Evolutionary conservation across 2,797 vertebrate species (phyloP), one percentile per base, ranked within the genome.

Genomic region (Hyperoplus lanceolatus): DNA sequence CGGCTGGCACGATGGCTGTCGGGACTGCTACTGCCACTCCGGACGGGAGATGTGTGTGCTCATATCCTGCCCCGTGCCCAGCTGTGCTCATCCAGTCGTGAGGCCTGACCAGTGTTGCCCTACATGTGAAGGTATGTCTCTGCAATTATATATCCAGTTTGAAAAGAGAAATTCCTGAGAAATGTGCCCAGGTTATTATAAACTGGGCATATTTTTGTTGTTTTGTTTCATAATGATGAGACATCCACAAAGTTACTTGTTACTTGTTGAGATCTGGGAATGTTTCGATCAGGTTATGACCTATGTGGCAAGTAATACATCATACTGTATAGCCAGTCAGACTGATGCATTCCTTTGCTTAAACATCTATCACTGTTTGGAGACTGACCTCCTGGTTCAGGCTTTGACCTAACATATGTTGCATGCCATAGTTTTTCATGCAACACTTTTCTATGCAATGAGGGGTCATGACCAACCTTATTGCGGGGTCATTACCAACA

Each of bases 31-130:
- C 90, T 96, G 96, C 84, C 92, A 95, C 50, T 87, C 85, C 0
- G 95, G 94, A 4, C 90, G 93, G n/a, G 96, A 96, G 90, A 96
- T 96, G 96, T 96, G 96, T 43, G 94, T 96, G 21, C 93, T 96
- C 81, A 96, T 96, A 77, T 94, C 95, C 66, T 96, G 96, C 68
- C 90, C 94, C 0, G 93, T 93, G 49, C 96, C 96, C 73, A 91
- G 86, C 89, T 96, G 96, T 45, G 79, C 91, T 39, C 85, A 93
- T 53, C 96, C 96, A 0, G 91, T 93, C 12, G 93, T 96, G 77
- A 89, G 92, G 83, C 82, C 87, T 4, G 92, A 94, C 72, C 96
- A 96, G 77, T 96, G 96, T 76, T 96, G 96, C 76, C 96, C 96
- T 4, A 93, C 92, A 53, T 96, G 96, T 77, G 95, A 96, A 29